Evolutionary conservation across 2,888 invertebrate species (phyloP), one percentile per base, ranked within the genome.

Genomic region (Tenthredo mesomela): DNA sequence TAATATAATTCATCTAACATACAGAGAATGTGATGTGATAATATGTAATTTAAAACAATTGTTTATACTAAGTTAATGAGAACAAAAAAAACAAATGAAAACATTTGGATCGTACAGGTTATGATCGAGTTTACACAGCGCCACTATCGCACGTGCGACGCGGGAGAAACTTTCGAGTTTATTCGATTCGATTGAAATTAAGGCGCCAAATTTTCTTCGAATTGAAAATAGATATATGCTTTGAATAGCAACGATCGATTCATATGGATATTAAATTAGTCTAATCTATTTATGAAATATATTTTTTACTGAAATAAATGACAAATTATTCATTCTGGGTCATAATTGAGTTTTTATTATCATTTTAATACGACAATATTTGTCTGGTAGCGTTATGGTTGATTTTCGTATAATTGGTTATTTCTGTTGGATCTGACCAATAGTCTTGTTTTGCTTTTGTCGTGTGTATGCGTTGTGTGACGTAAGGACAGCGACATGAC

Each of bases 151-250:
- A 73, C 21, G 6, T 21, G 10, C 43, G 43, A 25, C 73, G 73
- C 21, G 43, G 40, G 43, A 73, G 73, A 73, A 73, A 40, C n/a
- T 40, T 73, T 73, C 73, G 73, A 71, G 40, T 25, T 25, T 37
- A 73, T 73, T 73, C 40, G 73, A 73, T 43, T 73, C 73, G 73
- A 70, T 40, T 70, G 70, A 37, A 33, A 70, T 33, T 18, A n/a
- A 61, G 10, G 2, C 61, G 61, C 25, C 61, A 12, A 61, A 25
- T 61, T 61, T 12, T 12, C 12, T 25, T 61, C 25, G 61, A 61
- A 25, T 61, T 61, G 12, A 25, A 25, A 61, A 61, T 25, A 3
- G n/a, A n/a, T n/a, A n/a, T n/a, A n/a, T n/a, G n/a, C n/a, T n/a
- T n/a, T n/a, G n/a, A n/a, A n/a, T n/a, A n/a, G n/a, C n/a, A n/a